Conservation (phyloP, 2,797 vertebrate genomes). For the Notoglanidium macrostoma region DNA sequence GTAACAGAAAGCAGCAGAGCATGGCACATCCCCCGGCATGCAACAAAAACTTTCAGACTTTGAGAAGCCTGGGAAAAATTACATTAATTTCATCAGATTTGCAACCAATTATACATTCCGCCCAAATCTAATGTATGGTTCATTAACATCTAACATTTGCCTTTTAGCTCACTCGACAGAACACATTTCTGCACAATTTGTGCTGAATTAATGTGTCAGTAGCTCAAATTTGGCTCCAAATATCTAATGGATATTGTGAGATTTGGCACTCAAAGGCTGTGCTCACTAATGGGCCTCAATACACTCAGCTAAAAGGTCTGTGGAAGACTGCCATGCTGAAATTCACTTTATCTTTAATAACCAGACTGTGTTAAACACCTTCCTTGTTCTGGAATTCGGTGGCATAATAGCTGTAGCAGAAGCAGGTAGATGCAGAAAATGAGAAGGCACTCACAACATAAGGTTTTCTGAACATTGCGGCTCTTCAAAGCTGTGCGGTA, state of each 20-base stretch:
- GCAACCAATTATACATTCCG: slow-evolving; percentile 44
- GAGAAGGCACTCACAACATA: slow-evolving; percentile 76
- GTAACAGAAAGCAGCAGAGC: slow-evolving; percentile 53
- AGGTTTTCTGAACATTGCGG: slow-evolving; percentile 80
- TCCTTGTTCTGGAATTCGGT: background rate
- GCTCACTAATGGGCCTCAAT: slow-evolving; percentile 17
- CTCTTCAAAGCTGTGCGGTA: slow-evolving; percentile 88
- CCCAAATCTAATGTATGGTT: slow-evolving; percentile 4
- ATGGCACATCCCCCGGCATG: slow-evolving; percentile 31
- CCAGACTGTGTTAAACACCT: slow-evolving; percentile 10
- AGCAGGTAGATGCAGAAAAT: background rate
- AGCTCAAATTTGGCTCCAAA: slow-evolving; percentile 21
- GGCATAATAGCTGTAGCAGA: background rate
- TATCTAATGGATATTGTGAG: slow-evolving; percentile 14
- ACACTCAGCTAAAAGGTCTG: slow-evolving; percentile 15
- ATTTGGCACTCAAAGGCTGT: slow-evolving; percentile 24
- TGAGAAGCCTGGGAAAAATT: slow-evolving; percentile 31
- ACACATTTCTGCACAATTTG: slow-evolving; percentile 32
- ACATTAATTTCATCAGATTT: slow-evolving; percentile 50
- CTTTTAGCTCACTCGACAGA: slow-evolving; percentile 36
- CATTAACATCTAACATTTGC: slow-evolving; percentile 45
- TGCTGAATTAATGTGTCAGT: slow-evolving; percentile 45
- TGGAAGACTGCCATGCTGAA: slow-evolving; percentile 30
- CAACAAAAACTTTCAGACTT: slow-evolving; percentile 43
- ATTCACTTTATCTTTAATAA: slow-evolving; percentile 22